Evolutionary conservation across 2,797 vertebrate genomes (phyloP).

Genomic region (Cryptoblepharus egeriae): DNA sequence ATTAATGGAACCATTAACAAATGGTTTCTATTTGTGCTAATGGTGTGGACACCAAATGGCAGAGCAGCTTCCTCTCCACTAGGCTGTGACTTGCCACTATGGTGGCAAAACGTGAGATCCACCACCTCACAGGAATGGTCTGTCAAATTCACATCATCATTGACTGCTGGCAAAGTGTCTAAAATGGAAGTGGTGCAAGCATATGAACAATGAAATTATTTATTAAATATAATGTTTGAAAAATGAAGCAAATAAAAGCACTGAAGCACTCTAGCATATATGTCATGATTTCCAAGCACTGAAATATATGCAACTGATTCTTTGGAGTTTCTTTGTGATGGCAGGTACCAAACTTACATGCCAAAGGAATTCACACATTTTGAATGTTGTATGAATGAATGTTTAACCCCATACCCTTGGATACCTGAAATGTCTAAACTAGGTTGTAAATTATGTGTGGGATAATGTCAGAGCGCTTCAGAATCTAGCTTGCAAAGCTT

Average conservation of each 20-base stretch:
- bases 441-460: background rate
- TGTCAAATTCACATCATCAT: background rate
- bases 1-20: no score
- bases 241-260: background rate
- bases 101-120: no score
- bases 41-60: no score
- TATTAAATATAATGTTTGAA: background rate
- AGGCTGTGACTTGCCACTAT: no score
- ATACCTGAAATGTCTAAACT: slow-evolving; percentile 2
- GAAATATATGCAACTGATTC: background rate
- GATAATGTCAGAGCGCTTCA: background rate
- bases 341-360: background rate
- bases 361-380: background rate
- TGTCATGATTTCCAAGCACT: background rate
- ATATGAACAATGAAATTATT: background rate
- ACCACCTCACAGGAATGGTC: no score
- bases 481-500: slow-evolving; percentile 6
- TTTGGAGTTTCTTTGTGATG: background rate
- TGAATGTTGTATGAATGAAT: slow-evolving; percentile 4
- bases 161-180: background rate
- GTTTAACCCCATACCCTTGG: background rate
- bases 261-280: background rate
- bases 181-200: background rate
- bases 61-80: no score
- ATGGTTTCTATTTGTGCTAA: no score